Evolutionary conservation across 2,797 vertebrate genomes (phyloP).

Genomic region (Epinephelus coioides): DNA sequence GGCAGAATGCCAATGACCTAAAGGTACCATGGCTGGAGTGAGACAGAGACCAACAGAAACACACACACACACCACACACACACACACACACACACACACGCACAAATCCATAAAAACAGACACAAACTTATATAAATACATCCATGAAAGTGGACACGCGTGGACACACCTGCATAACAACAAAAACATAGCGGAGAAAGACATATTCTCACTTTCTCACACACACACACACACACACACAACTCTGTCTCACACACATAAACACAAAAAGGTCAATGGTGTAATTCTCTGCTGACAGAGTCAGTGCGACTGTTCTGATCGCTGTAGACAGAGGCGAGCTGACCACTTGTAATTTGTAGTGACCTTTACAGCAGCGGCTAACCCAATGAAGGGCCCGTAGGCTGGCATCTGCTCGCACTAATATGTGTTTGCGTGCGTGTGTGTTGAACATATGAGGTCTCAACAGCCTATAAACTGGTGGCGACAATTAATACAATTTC

Average conservation of each 20-base stretch:
- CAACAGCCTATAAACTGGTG: slow-evolving; percentile 9
- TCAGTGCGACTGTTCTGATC: slow-evolving; percentile 47
- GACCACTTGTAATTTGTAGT: slow-evolving; percentile 77
- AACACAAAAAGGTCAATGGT: slow-evolving; percentile 70
- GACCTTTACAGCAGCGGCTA: slow-evolving; percentile 68
- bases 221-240: not conserved
- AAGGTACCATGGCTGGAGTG: slow-evolving; percentile 26
- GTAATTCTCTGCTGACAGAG: slow-evolving; percentile 65
- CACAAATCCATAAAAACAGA: not conserved
- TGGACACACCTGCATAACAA: not conserved
- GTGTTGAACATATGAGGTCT: slow-evolving; percentile 10
- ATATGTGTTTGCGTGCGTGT: slow-evolving; percentile 24
- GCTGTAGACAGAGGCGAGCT: slow-evolving; percentile 55
- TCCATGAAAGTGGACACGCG: not conserved
- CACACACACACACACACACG: not conserved
- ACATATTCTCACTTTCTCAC: not conserved
- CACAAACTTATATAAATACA: not conserved
- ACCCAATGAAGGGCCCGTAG: slow-evolving; percentile 61
- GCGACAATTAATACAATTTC: slow-evolving; percentile 1
- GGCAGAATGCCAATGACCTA: slow-evolving; percentile 65
- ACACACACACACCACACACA: slow-evolving; percentile 13
- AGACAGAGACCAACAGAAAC: slow-evolving; percentile 49
- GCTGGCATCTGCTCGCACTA: slow-evolving; percentile 57
- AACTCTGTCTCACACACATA: slow-evolving; percentile 25
- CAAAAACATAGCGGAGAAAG: not conserved